Conservation (phyloP, 2,113 vertebrate species). For the Onychorhynchus coronatus region DNA sequence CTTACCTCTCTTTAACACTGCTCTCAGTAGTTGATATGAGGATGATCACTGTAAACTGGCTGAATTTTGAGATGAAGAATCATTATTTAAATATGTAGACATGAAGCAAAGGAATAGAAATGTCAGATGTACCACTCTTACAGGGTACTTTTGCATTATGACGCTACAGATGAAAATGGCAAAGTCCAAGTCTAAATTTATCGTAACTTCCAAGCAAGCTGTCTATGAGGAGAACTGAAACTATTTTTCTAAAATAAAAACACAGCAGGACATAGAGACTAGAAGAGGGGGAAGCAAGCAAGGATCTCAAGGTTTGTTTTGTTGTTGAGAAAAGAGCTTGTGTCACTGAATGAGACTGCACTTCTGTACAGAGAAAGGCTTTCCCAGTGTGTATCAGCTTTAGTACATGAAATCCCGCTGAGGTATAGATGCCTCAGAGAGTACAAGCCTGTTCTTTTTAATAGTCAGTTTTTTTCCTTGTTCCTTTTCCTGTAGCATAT, state of each 20-base stretch:
- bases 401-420: conserved; percentile 58
- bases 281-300: conserved; percentile 50
- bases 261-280: conserved; percentile 58
- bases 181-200: conserved; percentile 48
- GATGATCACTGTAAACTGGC: not conserved
- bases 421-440: conserved; percentile 49
- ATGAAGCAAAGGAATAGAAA: not conserved
- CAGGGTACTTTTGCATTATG: not conserved
- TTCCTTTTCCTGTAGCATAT: conserved; percentile 5
- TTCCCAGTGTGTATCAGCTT: conserved; percentile 53
- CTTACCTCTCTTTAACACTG: not conserved
- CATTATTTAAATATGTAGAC: not conserved
- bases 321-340: conserved; percentile 44
- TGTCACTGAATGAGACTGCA: conserved; percentile 55
- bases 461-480: conserved; percentile 7
- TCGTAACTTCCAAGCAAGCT: conserved; percentile 49
- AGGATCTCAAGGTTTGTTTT: conserved; percentile 64
- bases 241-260: conserved; percentile 71
- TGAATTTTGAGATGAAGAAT: not conserved
- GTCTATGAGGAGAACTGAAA: conserved; percentile 50
- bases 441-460: conserved; percentile 43
- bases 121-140: not conserved
- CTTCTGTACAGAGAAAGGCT: conserved; percentile 46
- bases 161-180: not conserved
- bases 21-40: not conserved